Conservation (phyloP, 2,113 vertebrate genomes). For the Paramormyrops kingsleyae region DNA sequence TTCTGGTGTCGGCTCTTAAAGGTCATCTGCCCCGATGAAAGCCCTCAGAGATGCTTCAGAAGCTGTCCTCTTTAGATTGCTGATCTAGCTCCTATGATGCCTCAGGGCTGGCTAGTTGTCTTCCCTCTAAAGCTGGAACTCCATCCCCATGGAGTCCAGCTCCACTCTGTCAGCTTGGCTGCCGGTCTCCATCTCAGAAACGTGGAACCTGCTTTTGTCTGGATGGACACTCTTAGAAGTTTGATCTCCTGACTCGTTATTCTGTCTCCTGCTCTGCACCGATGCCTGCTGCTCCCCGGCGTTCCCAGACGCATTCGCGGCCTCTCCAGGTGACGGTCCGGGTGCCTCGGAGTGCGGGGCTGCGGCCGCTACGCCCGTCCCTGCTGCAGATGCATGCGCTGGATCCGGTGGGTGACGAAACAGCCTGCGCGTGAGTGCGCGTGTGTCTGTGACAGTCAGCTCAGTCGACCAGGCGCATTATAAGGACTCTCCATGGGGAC, state of each 20-base stretch:
- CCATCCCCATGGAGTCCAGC: conserved; percentile 42
- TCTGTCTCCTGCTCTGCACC: conserved; percentile 53
- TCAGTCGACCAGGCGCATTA: conserved; percentile 11
- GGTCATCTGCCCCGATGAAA: background rate
- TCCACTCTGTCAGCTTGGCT: conserved; percentile 29
- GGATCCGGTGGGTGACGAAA: conserved; percentile 92
- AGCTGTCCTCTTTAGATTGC: background rate
- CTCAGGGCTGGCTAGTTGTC: background rate
- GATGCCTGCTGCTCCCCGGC: conserved; percentile 61
- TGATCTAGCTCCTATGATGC: background rate
- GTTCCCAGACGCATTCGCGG: conserved; percentile 92
- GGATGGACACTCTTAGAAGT: conserved; percentile 48
- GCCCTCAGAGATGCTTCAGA: background rate
- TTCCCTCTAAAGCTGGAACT: conserved; percentile 38
- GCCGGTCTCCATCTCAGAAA: background rate
- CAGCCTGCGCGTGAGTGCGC: conserved; percentile 3
- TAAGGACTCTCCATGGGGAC: conserved; percentile 37
- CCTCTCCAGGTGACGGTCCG: conserved; percentile 92
- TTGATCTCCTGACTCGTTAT: background rate
- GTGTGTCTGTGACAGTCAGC: conserved; percentile 12
- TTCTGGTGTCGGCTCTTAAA: background rate
- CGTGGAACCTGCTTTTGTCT: conserved; percentile 38
- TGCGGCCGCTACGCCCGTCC: conserved; percentile 69
- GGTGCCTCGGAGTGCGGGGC: conserved; percentile 75
- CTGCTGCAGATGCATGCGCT: conserved; percentile 91